phyloP scores from a whole-genome alignment of 2,113 vertebrate genomes.

The Polypterus bichir region DNA sequence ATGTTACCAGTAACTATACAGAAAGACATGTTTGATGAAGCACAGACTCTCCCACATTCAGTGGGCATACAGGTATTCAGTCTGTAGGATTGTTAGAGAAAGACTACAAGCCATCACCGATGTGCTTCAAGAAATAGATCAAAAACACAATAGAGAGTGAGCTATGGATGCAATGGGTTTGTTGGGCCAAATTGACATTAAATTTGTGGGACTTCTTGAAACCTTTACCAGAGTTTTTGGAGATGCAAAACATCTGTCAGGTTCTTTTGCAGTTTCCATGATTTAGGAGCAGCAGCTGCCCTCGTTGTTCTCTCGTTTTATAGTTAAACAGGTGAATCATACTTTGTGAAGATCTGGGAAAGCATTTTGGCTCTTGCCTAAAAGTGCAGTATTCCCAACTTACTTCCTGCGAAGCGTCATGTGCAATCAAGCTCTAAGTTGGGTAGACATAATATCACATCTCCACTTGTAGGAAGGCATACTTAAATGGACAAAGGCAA shows the following conservation, averaged over 20 bases:
- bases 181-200: slow-evolving; percentile 17
- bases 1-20: no score
- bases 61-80: no score
- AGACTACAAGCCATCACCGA: no score
- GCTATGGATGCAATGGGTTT: slow-evolving; percentile 11
- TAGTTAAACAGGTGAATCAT: slow-evolving; percentile 6
- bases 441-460: slow-evolving; percentile 13
- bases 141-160: slow-evolving; percentile 4
- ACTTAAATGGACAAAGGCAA: not conserved
- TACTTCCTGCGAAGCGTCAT: slow-evolving; percentile 8
- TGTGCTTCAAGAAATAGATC: no score
- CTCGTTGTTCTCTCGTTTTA: slow-evolving; percentile 5
- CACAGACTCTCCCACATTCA: no score
- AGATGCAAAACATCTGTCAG: slow-evolving; percentile 2
- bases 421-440: slow-evolving; percentile 16
- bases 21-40: no score
- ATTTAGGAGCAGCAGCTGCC: slow-evolving; percentile 3
- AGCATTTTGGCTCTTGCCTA: slow-evolving; percentile 7
- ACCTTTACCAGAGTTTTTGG: slow-evolving; percentile 8
- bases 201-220: slow-evolving; percentile 13
- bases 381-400: slow-evolving; percentile 9
- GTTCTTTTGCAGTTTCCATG: slow-evolving; percentile 9
- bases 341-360: slow-evolving; percentile 12
- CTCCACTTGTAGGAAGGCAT: slow-evolving; percentile 9
- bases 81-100: no score